Evolutionary conservation across 2,888 invertebrate species (phyloP).

Genomic region (Cynaeus angustus): DNA sequence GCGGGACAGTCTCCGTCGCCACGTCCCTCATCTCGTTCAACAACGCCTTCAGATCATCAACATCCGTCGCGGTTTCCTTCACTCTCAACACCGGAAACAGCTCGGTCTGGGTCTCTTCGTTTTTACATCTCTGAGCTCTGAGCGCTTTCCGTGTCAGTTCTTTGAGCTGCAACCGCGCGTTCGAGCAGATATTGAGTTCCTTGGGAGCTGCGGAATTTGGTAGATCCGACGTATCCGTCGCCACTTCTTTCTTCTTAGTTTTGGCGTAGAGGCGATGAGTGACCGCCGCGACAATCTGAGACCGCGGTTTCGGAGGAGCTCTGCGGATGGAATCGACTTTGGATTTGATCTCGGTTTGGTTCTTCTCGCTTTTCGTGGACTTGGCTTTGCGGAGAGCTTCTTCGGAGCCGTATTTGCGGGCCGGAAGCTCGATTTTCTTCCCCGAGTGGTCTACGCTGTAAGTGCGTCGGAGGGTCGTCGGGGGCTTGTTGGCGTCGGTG

Average conservation of each 20-base stretch:
- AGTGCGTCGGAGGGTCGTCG: constrained; percentile 62
- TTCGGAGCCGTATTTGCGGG: constrained; percentile 59
- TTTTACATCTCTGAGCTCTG: constrained; percentile 73
- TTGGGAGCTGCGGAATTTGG: constrained; percentile 58
- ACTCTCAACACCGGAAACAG: constrained; percentile 72
- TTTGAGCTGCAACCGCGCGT: constrained; percentile 75
- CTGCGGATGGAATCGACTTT: constrained; percentile 62
- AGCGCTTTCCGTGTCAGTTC: constrained; percentile 77
- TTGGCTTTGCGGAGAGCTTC: constrained; percentile 52
- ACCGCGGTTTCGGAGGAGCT: constrained; percentile 72
- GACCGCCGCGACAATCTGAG: constrained; percentile 82
- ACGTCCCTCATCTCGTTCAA: constrained; percentile 67
- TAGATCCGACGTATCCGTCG: constrained; percentile 66
- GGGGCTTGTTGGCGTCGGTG: constrained; percentile 53
- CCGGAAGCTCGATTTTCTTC: constrained; percentile 52
- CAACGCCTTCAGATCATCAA: constrained; percentile 73
- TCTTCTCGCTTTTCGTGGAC: constrained; percentile 56
- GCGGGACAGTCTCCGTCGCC: constrained; percentile 68
- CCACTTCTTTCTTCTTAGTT: constrained; percentile 73
- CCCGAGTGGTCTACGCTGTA: constrained; percentile 63
- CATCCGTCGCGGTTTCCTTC: constrained; percentile 76
- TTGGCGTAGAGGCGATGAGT: constrained; percentile 80
- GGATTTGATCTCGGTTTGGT: constrained; percentile 56
- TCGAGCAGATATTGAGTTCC: constrained; percentile 76
- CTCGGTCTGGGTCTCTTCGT: constrained; percentile 76